A percentile compares a stretch with the other conserved stretches of the same genome.
These are phyloP conservation scores for Tragelaphus strepsiceros DNA, from an alignment of 2,113 vertebrate species.

Conservation along the genomic window DNA sequence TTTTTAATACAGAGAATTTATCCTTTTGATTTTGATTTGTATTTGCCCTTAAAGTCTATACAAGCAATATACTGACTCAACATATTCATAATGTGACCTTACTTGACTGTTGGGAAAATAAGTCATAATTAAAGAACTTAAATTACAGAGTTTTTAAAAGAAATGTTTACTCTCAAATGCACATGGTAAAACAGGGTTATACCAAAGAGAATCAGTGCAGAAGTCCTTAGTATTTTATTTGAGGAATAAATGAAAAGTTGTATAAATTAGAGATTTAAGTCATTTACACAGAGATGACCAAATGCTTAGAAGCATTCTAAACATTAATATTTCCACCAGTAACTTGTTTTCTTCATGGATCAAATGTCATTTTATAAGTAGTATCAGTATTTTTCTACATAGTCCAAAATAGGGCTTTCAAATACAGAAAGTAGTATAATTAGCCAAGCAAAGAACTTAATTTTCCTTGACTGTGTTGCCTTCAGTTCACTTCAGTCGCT, in stretches of 20 bases:
- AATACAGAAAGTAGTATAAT: background rate
- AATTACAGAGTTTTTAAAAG: background rate
- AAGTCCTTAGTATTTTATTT: background rate
- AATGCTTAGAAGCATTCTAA: background rate
- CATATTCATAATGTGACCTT: background rate
- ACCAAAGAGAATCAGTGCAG: background rate
- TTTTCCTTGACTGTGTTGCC: background rate
- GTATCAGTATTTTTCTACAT: background rate
- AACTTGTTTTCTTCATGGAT: background rate
- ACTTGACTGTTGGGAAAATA: background rate
- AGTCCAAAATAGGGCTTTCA: background rate
- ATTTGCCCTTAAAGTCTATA: background rate
- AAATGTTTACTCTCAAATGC: background rate
- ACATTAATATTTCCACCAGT: background rate
- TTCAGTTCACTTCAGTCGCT: background rate
- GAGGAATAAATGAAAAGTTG: background rate
- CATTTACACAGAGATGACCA: background rate
- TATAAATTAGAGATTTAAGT: background rate
- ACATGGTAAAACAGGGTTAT: background rate
- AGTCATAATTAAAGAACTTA: background rate
- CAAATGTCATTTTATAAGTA: background rate
- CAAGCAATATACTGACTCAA: background rate
- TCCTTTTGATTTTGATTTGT: background rate
- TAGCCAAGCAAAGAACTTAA: background rate
- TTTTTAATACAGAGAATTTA: background rate